Percentiles rank a stretch among this genome's conserved stretches.
phyloP scores from a whole-genome alignment of 1,140 invertebrate species.

The Brachionus angularis region DNA sequence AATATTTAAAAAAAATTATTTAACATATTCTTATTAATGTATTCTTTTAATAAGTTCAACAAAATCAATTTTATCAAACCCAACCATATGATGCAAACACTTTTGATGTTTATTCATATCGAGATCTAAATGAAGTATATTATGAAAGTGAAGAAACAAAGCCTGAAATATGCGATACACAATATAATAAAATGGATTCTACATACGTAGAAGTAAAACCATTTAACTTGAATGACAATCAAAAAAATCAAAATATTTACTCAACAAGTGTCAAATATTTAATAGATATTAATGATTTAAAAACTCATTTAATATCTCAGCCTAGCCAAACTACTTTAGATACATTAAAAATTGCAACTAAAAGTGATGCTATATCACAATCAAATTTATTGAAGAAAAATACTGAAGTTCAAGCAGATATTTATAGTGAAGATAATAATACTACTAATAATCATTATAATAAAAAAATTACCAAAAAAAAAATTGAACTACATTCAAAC shows the following conservation, averaged over 20 bases:
- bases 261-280: conserved; percentile 17
- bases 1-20: no score
- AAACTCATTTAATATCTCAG: conserved; percentile 11
- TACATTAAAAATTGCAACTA: neutral
- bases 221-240: neutral
- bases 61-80: no score
- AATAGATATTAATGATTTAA: conserved; percentile 35
- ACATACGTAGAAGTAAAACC: conserved; percentile 33
- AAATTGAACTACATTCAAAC: conserved; percentile 13
- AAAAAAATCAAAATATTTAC: conserved; percentile 30
- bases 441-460: conserved; percentile 17
- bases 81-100: conserved; percentile 40
- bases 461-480: conserved; percentile 2
- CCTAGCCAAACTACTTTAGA: conserved; percentile 18
- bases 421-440: neutral
- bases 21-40: no score
- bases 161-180: no score
- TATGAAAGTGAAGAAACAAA: neutral
- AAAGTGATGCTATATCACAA: neutral
- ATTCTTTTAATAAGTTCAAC: no score
- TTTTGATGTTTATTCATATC: conserved; percentile 26
- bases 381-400: neutral
- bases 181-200: conserved; percentile 14
- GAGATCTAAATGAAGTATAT: conserved; percentile 32
- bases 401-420: neutral